Evolutionary conservation across 1,140 invertebrate species (phyloP).

Genomic region (Macrocentrus cingulum): DNA sequence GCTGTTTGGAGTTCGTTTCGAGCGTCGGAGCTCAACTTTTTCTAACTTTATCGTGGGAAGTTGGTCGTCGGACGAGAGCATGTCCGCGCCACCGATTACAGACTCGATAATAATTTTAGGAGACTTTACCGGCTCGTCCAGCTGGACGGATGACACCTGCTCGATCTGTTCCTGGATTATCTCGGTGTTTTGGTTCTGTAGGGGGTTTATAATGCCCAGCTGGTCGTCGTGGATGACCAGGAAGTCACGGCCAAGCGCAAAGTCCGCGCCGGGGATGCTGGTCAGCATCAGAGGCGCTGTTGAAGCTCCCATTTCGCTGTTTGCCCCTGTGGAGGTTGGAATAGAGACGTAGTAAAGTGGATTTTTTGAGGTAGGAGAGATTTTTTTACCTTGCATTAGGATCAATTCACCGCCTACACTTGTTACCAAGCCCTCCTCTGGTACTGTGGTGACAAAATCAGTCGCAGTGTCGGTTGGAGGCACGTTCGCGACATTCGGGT

Average conservation of each 20-base stretch:
- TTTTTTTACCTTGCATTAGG: constrained; percentile 52
- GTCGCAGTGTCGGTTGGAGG: constrained; percentile 34
- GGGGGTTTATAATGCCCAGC: constrained; percentile 49
- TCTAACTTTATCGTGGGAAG: no score
- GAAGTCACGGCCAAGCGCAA: constrained; percentile 51
- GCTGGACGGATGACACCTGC: neutral
- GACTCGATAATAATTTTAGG: neutral
- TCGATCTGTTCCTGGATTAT: constrained; percentile 34
- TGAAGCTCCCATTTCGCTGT: constrained; percentile 45
- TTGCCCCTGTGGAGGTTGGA: constrained; percentile 38
- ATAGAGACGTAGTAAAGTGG: no score
- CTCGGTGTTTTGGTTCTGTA: constrained; percentile 44
- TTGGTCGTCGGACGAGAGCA: no score
- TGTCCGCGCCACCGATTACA: no score
- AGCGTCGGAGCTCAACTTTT: no score
- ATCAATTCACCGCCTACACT: constrained; percentile 53
- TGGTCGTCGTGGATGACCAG: constrained; percentile 56
- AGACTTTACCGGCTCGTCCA: neutral
- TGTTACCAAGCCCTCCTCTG: constrained; percentile 45
- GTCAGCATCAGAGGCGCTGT: constrained; percentile 50
- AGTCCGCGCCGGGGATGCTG: constrained; percentile 49
- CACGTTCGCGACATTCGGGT: constrained; percentile 35
- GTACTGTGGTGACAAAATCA: constrained; percentile 49
- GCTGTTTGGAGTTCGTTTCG: constrained; percentile 16
- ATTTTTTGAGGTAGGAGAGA: no score